Conservation (phyloP, 1,140 invertebrate species). For the Drepana arcuata region DNA sequence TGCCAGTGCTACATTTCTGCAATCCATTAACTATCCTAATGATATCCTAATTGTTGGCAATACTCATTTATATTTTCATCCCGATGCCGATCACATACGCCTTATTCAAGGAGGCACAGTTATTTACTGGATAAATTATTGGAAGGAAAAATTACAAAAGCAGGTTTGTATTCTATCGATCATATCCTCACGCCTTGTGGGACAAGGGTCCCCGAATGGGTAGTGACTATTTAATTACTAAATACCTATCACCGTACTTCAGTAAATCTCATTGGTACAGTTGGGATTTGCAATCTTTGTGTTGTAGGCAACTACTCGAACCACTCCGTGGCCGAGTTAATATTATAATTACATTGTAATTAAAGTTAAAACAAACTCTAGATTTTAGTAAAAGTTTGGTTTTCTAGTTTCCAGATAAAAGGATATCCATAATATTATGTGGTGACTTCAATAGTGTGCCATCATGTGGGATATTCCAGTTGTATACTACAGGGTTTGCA, state of each 20-base stretch:
- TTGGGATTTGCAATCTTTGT: too few species aligned
- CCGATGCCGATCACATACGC: slow-evolving; percentile 89
- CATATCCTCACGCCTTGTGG: too few species aligned
- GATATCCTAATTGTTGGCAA: slow-evolving; percentile 84
- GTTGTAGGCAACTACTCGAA: too few species aligned
- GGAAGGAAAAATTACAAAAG: slow-evolving; percentile 48
- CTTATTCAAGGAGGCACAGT: slow-evolving; percentile 81
- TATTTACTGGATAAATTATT: slow-evolving; percentile 71
- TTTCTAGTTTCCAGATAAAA: slow-evolving; percentile 71
- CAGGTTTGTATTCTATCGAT: slow-evolving; percentile 68
- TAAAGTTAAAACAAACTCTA: too few species aligned
- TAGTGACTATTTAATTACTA: too few species aligned
- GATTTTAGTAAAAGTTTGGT: slow-evolving; percentile 3
- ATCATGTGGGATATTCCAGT: slow-evolving; percentile 83
- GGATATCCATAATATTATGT: slow-evolving; percentile 80
- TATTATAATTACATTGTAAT: too few species aligned
- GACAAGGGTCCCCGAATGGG: too few species aligned
- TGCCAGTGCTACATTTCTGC: slow-evolving; percentile 75
- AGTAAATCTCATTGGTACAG: too few species aligned
- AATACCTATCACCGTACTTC: too few species aligned
- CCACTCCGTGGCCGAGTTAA: too few species aligned
- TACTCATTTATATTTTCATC: slow-evolving; percentile 94
- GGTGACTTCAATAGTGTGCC: slow-evolving; percentile 92
- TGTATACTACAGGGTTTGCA: slow-evolving; percentile 79
- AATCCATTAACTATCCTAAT: slow-evolving; percentile 73